Conservation (phyloP, 2,113 vertebrate genomes). For the Mus pahari region DNA sequence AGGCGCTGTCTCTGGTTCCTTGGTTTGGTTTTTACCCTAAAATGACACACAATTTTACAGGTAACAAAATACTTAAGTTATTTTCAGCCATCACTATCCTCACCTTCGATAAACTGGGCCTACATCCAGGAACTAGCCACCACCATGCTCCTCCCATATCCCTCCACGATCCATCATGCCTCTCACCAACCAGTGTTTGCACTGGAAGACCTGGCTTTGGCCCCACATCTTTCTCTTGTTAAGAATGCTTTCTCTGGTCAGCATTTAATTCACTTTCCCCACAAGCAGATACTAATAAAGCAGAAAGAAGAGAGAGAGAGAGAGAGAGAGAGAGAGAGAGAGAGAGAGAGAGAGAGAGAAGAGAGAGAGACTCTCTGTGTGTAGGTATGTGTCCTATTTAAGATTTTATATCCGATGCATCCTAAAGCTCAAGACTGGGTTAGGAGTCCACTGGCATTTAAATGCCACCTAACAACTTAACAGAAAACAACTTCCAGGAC, state of each 20-base stretch:
- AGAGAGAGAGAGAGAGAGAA: no score
- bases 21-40: constrained; percentile 78
- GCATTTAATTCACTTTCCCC: background rate
- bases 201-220: background rate
- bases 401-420: background rate
- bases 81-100: background rate
- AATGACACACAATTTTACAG: constrained; percentile 58
- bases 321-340: no score
- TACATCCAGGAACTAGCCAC: background rate
- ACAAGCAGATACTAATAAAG: background rate
- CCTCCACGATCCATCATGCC: background rate
- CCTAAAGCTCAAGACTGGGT: no score
- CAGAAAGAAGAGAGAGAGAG: no score
- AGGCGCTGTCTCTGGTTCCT: constrained; percentile 55
- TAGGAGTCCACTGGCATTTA: background rate
- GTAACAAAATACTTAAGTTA: background rate
- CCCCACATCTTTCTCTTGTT: background rate
- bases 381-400: background rate
- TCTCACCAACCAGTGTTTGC: background rate
- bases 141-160: background rate
- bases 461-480: background rate
- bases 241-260: no score
- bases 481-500: background rate
- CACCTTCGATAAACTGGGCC: background rate
- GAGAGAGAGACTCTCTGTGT: no score